Evolutionary conservation across 1,140 invertebrate genomes (phyloP), one percentile per base, ranked within the genome.

Genomic region (Acromyrmex charruanus): DNA sequence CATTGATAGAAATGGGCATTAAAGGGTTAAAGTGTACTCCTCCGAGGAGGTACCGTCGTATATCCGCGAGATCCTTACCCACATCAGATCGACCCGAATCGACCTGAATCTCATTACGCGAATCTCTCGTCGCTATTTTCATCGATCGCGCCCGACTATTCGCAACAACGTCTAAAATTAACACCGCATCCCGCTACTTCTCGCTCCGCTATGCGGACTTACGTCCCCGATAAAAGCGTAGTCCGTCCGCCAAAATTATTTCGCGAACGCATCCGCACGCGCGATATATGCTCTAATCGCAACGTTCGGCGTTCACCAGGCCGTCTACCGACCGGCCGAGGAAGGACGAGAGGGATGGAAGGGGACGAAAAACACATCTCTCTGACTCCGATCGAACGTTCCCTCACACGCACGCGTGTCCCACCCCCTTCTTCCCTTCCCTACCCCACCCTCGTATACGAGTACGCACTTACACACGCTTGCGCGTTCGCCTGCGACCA

Each of bases 381-480:
- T 21, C 77, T 6, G 75, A 35, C 58, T 68, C 28, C 39, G 58
- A 84, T 84, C 80, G 69, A 84, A 84, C 55, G 31, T 75, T 72
- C 44, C 44, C 28, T 69, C 49, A 25, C 77, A 81, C 49, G 55
- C 39, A 74, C 53, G 53, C 28, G 63, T 35, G 35, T 18, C 18
- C 18, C 18, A 35, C 31, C 31, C 31, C 3, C 31, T 31, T 31
- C 31, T 3, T 9, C 55, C n/a, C 55, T 7, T 6, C 16, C 53
- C 18, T 4, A 16, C 5, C 53, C 18, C n/a, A 4, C 65, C 65
- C 53, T 3, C 16, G 28, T 71, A n/a, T 16, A n/a, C 68, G 14
- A 9, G 25, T 68, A 49, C 21, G 39, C 25, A 7, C 25, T 35
- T 59, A 59, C 25, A 72, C 51, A 82, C 66, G 35, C 77, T 31